Evolutionary conservation across 2,113 vertebrate species (phyloP).

Genomic region (Lathamus discolor): DNA sequence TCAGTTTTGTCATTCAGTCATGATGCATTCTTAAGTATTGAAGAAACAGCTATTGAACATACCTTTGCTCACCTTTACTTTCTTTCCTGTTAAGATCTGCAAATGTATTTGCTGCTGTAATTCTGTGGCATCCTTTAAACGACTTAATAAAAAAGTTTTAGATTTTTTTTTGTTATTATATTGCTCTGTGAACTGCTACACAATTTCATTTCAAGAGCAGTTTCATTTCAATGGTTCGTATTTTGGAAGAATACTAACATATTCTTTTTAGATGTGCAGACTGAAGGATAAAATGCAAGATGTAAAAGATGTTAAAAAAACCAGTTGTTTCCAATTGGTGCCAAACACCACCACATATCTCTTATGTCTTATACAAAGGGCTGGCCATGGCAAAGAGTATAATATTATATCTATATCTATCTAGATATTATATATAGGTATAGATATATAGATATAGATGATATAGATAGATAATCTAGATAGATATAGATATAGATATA

Average conservation of each 20-base stretch:
- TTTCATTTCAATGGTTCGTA: not conserved
- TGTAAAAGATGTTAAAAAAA: not conserved
- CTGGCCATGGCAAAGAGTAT: not conserved
- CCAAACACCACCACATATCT: fast-evolving
- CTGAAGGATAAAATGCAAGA: not conserved
- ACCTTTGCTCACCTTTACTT: not conserved
- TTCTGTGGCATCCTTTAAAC: not conserved
- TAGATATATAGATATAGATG: too few species aligned
- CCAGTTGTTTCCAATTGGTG: not conserved
- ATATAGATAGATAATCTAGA: too few species aligned
- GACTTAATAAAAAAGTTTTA: not conserved
- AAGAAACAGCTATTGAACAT: not conserved
- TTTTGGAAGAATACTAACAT: not conserved
- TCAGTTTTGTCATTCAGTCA: not conserved
- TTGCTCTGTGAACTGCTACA: not conserved
- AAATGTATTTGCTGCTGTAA: not conserved
- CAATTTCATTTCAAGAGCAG: not conserved
- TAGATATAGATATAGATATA: too few species aligned
- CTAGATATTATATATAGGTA: too few species aligned
- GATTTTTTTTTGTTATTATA: not conserved
- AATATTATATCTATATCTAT: not conserved
- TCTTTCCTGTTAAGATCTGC: not conserved
- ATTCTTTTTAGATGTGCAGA: not conserved
- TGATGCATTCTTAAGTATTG: fast-evolving
- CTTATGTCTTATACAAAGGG: not conserved